Conservation (phyloP, 1,140 invertebrate species). For the Phenacoccus solenopsis region DNA sequence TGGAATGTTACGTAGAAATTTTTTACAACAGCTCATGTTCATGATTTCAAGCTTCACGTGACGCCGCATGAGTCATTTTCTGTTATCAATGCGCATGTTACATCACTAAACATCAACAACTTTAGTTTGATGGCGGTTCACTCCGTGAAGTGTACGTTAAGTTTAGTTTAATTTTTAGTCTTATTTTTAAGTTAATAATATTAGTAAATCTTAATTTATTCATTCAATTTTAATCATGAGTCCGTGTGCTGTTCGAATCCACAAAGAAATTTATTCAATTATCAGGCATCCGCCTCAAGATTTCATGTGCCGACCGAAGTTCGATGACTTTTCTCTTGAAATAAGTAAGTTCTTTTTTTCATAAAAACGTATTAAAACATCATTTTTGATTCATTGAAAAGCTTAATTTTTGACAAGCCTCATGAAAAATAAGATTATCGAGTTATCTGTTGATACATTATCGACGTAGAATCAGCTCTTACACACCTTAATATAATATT, state of each 20-base stretch:
- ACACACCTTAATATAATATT: too few species aligned
- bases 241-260: neutral
- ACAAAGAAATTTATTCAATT: slow-evolving; percentile 1
- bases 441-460: too few species aligned
- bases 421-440: too few species aligned
- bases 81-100: neutral
- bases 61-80: too few species aligned
- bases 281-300: neutral
- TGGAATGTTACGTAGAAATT: too few species aligned
- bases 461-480: too few species aligned
- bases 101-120: neutral
- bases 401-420: too few species aligned
- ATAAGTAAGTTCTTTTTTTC: neutral
- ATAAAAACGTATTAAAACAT: too few species aligned
- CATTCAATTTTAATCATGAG: neutral
- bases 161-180: neutral
- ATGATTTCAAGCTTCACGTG: too few species aligned
- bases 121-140: neutral
- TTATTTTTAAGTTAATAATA: neutral
- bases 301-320: neutral
- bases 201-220: neutral
- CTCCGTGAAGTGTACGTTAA: neutral
- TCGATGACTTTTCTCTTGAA: neutral
- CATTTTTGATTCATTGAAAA: too few species aligned
- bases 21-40: too few species aligned